A percentile compares a stretch with the other conserved stretches of the same genome.
These are phyloP conservation scores for Anser cygnoides DNA, from an alignment of 2,113 vertebrate genomes.

Conservation along the genomic window DNA sequence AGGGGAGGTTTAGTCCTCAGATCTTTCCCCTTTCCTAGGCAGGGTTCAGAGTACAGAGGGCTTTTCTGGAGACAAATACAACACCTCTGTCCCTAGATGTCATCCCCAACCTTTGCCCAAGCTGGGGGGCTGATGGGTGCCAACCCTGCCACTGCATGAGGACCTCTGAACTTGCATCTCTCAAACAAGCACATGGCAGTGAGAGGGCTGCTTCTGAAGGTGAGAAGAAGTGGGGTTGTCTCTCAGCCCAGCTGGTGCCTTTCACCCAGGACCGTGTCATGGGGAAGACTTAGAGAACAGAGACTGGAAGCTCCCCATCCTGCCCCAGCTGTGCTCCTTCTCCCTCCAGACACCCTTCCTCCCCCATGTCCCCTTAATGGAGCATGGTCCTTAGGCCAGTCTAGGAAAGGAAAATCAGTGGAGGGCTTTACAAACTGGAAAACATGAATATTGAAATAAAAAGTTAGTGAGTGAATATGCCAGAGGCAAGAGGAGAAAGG, in stretches of 20 bases:
- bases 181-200: fast-evolving
- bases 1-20: background rate
- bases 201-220: background rate
- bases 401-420: background rate
- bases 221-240: background rate
- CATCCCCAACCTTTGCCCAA: background rate
- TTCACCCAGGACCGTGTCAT: background rate
- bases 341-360: background rate
- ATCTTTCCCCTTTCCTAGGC: background rate
- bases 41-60: background rate
- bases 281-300: background rate
- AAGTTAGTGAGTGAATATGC: conserved; percentile 62
- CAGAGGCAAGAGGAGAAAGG: conserved; percentile 10
- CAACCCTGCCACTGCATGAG: fast-evolving
- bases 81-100: background rate
- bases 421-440: conserved; percentile 42
- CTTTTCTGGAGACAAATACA: background rate
- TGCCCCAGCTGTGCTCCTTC: background rate
- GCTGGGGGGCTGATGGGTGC: background rate
- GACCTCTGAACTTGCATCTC: background rate
- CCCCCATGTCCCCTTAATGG: background rate
- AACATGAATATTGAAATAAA: conserved; percentile 52
- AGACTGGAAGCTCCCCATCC: background rate
- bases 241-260: background rate
- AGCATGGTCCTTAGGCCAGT: background rate